A percentile compares a stretch with the other conserved stretches of the same genome.
These are phyloP conservation scores for Priocnemis perturbator DNA, from an alignment of 2,888 invertebrate genomes.

Conservation along the genomic window DNA sequence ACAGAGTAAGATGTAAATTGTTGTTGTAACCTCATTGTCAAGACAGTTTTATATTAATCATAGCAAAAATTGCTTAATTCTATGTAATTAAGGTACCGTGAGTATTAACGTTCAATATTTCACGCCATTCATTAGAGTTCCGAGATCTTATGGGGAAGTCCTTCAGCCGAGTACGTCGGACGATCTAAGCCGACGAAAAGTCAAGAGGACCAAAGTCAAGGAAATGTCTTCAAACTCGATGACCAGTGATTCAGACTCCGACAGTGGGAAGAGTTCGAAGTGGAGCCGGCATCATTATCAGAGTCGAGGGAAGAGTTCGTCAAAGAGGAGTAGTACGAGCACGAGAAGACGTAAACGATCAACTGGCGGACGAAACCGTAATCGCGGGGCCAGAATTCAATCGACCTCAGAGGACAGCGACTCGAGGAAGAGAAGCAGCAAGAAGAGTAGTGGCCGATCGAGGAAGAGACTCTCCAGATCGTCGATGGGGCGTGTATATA, in stretches of 20 bases:
- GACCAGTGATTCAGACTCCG: constrained; percentile 48
- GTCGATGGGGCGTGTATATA: constrained; percentile 34
- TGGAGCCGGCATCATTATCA: constrained; percentile 31
- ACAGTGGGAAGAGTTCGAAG: constrained; percentile 50
- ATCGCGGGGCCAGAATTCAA: constrained; percentile 32
- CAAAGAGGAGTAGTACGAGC: constrained; percentile 30
- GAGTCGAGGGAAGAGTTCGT: constrained; percentile 36
- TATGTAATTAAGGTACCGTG: no score
- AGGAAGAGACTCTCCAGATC: constrained; percentile 38
- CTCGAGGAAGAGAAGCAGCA: constrained; percentile 29
- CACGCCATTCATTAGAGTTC: constrained; percentile 24
- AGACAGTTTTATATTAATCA: background rate
- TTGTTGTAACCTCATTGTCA: background rate
- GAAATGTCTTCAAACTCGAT: constrained; percentile 19
- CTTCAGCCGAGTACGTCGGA: constrained; percentile 49
- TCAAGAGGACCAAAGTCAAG: constrained; percentile 1
- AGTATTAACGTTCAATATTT: no score
- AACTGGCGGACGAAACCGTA: constrained; percentile 26
- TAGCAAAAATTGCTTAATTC: no score
- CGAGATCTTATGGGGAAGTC: constrained; percentile 18
- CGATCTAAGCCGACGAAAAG: constrained; percentile 17
- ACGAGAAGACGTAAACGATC: constrained; percentile 40
- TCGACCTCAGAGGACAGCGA: constrained; percentile 50
- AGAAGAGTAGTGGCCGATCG: constrained; percentile 18
- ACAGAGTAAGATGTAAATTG: constrained; percentile 37